Conservation (phyloP, 2,888 invertebrate species). For the Watsonalla cultraria region DNA sequence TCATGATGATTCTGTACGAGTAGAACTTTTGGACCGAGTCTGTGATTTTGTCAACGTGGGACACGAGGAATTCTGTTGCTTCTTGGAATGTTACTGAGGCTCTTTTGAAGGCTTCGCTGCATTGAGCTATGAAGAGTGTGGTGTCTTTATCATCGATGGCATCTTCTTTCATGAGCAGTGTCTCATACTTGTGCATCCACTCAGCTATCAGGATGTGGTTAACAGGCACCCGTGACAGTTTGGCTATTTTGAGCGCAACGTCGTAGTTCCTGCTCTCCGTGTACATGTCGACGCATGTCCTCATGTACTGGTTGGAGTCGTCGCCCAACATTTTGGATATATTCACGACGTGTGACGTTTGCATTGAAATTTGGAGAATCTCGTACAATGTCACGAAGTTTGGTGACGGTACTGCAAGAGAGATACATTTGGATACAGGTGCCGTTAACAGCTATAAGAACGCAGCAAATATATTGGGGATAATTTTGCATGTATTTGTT, state of each 20-base stretch:
- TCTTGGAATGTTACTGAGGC: slow-evolving; percentile 80
- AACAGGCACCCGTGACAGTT: slow-evolving; percentile 63
- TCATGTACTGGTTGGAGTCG: slow-evolving; percentile 64
- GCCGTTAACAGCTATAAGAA: neutral
- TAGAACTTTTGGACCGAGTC: slow-evolving; percentile 73
- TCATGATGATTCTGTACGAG: slow-evolving; percentile 64
- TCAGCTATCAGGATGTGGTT: slow-evolving; percentile 76
- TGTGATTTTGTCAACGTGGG: slow-evolving; percentile 71
- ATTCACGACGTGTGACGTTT: slow-evolving; percentile 74
- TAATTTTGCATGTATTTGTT: too few relatives aligned
- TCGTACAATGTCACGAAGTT: slow-evolving; percentile 61
- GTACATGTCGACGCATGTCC: slow-evolving; percentile 75
- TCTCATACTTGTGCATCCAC: slow-evolving; percentile 74
- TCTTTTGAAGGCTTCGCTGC: slow-evolving; percentile 80
- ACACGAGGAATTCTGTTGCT: slow-evolving; percentile 81
- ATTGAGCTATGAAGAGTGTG: slow-evolving; percentile 77
- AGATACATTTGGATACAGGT: neutral
- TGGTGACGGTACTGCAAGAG: slow-evolving; percentile 60
- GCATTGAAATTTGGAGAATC: slow-evolving; percentile 78
- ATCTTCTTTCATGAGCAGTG: slow-evolving; percentile 44
- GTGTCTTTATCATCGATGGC: slow-evolving; percentile 53
- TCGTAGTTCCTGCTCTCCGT: slow-evolving; percentile 71
- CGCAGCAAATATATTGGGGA: neutral
- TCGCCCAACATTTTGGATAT: slow-evolving; percentile 67
- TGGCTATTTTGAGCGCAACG: slow-evolving; percentile 79